Percentiles rank a stretch among this genome's conserved stretches.
phyloP scores from a whole-genome alignment of 2,113 vertebrate genomes.

The Bos indicus region DNA sequence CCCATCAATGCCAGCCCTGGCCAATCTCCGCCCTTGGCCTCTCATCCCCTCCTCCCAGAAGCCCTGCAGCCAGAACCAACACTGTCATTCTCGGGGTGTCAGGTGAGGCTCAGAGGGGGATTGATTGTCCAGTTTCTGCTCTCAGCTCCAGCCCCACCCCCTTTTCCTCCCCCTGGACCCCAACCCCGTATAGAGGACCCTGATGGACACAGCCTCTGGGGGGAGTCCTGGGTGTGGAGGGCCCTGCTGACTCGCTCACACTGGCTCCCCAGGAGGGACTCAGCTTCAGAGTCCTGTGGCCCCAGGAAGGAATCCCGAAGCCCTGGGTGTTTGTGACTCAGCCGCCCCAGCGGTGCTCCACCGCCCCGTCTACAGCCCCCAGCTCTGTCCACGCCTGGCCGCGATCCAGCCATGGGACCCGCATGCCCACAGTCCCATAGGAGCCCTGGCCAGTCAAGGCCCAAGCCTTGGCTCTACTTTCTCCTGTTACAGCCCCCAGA shows the following conservation, averaged over 20 bases:
- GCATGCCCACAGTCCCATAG: accelerated
- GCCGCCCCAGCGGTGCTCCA: not conserved
- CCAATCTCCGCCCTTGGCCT: accelerated
- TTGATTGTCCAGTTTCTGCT: not conserved
- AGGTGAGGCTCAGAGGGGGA: accelerated
- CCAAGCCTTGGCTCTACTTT: accelerated
- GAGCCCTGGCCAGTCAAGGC: not conserved
- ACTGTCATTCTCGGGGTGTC: not conserved
- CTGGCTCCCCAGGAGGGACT: not conserved
- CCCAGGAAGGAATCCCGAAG: not conserved
- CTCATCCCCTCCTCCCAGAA: not conserved
- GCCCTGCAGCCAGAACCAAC: not conserved
- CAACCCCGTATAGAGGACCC: accelerated
- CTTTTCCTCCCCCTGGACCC: not conserved
- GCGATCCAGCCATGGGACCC: not conserved
- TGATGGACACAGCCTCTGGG: not conserved
- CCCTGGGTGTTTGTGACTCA: not conserved
- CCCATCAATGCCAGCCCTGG: not conserved
- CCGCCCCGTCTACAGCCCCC: accelerated
- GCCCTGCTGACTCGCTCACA: not conserved
- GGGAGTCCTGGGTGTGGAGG: not conserved
- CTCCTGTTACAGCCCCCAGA: accelerated
- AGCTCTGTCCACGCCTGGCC: not conserved
- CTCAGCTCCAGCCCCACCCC: not conserved
- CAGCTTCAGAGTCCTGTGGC: not conserved